Conservation (phyloP, 1,140 invertebrate genomes). For the Camponotus pennsylvanicus region DNA sequence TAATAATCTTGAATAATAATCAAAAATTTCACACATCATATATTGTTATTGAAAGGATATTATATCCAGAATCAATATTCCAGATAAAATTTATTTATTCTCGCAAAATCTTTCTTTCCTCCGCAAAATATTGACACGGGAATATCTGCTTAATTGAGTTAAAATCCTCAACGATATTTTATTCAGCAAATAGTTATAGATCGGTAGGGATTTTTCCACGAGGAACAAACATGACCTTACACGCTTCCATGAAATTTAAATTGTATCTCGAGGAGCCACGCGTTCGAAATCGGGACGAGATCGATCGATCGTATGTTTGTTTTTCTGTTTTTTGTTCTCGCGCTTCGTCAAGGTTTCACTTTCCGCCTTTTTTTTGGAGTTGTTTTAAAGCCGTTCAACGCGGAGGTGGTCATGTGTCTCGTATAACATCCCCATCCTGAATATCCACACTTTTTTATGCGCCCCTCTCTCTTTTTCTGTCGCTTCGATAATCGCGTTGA, state of each 20-base stretch:
- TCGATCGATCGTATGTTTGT: constrained; percentile 13
- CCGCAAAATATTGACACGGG: not conserved
- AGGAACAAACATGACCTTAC: constrained; percentile 7
- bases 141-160: constrained; percentile 28
- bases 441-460: constrained; percentile 2
- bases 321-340: constrained; percentile 26
- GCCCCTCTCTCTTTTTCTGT: too few species aligned
- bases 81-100: not conserved
- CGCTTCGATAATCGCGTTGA: not conserved
- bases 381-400: constrained; percentile 45
- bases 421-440: not conserved
- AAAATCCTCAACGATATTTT: constrained; percentile 5
- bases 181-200: not conserved
- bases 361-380: constrained; percentile 15
- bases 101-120: not conserved
- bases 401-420: constrained; percentile 41
- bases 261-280: not conserved
- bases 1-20: not conserved
- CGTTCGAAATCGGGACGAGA: constrained; percentile 26
- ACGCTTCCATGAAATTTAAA: not conserved
- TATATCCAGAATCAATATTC: not conserved
- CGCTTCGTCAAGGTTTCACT: constrained; percentile 54
- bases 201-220: not conserved
- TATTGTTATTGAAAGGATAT: not conserved
- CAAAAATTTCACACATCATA: not conserved